Evolutionary conservation across 2,797 vertebrate genomes (phyloP), one percentile per base, ranked within the genome.

Genomic region (Chiloscyllium punctatum): DNA sequence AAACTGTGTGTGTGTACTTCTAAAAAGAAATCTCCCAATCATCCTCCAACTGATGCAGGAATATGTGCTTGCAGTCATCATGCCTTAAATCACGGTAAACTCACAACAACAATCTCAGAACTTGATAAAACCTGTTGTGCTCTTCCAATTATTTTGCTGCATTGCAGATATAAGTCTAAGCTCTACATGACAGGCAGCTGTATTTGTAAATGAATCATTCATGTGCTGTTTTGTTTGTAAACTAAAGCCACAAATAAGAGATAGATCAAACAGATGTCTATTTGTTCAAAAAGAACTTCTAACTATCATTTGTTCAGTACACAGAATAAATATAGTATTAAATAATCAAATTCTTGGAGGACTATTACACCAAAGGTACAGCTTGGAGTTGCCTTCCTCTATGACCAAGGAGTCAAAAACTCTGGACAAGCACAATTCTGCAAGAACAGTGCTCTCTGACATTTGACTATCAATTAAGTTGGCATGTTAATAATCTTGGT

Each of bases 141-240:
- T 71, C 69, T 72, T 33, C 33, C 37, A 77, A 51, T 51, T 71
- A 95, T 95, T 95, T 95, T 95, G 94, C 69, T 95, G 94, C 94
- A 95, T 94, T 94, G 94, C 94, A 74, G 94, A 94, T 94, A 94
- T 30, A 77, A 77, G 15, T 95, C 48, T 33, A 8, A 95, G 48
- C 94, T n/a, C 48, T 57, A 21, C 94, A 74, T 77, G 72, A 77
- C 48, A 77, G 30, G 3, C 48, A 77, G 48, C 37, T 77, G 94
- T 51, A 74, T 48, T 95, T n/a, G 42, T 74, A 95, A 95, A 57
- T 77, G 48, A 77, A 57, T 95, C 13, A 77, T 95, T 53, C 42
- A 77, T 77, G 71, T n/a, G 30, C 72, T 53, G 42, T 95, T 72
- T 30, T 7, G n/a, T 33, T 95, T 48, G 68, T 66, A 92, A n/a